Conservation (phyloP, 2,113 vertebrate genomes). For the Otus sunia region DNA sequence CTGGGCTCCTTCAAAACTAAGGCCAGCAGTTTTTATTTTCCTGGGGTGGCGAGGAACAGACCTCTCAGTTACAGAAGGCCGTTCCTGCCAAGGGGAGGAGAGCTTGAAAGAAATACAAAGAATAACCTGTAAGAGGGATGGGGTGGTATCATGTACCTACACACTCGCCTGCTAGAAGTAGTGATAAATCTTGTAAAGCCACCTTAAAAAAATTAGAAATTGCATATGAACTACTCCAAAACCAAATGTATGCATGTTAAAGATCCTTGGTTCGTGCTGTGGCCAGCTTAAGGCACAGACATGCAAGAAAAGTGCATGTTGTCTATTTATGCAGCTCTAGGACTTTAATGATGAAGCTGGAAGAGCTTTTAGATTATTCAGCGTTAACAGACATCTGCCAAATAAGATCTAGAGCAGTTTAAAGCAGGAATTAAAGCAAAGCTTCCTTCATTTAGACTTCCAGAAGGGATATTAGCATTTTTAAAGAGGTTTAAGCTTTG, state of each 20-base stretch:
- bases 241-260: not conserved
- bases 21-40: not conserved
- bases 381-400: not conserved
- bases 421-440: conserved; percentile 48
- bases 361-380: not conserved
- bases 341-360: not conserved
- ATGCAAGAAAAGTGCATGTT: not conserved
- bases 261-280: not conserved
- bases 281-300: not conserved
- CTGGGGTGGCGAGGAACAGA: not conserved
- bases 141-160: not conserved
- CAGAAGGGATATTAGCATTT: not conserved
- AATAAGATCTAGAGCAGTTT: not conserved
- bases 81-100: not conserved
- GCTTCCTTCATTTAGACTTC: not conserved
- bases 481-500: conserved; percentile 58
- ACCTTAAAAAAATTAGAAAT: not conserved
- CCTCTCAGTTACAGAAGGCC: not conserved
- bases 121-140: not conserved
- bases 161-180: not conserved
- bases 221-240: not conserved
- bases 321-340: not conserved
- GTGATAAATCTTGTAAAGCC: not conserved
- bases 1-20: not conserved
- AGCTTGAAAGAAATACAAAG: not conserved